Evolutionary conservation across 2,888 invertebrate genomes (phyloP).

Genomic region (Pristionchus exspectatus): DNA sequence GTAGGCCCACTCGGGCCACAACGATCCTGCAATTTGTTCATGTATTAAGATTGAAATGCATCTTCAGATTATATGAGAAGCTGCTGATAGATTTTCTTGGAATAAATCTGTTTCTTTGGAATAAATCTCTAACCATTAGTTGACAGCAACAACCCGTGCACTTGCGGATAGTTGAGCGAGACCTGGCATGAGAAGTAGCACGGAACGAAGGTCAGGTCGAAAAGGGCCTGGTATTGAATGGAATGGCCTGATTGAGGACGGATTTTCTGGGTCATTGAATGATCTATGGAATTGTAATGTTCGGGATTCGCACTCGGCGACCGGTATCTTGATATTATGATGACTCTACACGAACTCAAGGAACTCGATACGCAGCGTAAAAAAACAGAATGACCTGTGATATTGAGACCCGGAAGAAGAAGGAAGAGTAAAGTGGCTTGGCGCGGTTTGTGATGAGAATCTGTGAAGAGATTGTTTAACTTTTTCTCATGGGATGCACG

Average conservation of each 20-base stretch:
- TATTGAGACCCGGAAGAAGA: constrained; percentile 16
- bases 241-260: no score
- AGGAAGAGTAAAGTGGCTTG: constrained; percentile 26
- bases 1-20: constrained; percentile 47
- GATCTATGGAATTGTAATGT: no score
- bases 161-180: background rate
- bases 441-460: constrained; percentile 17
- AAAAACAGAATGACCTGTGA: background rate
- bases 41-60: no score
- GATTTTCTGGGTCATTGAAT: no score
- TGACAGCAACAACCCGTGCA: background rate
- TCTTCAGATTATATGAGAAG: no score
- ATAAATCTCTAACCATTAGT: background rate
- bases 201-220: constrained; percentile 34
- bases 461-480: background rate
- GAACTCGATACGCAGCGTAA: background rate
- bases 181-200: constrained; percentile 40
- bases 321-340: no score
- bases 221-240: no score
- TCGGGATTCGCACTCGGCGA: no score
- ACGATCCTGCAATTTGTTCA: background rate
- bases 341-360: background rate
- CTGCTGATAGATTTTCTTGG: no score
- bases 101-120: background rate
- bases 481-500: no score